phyloP scores from a whole-genome alignment of 2,113 vertebrate genomes.

The Vulpes vulpes region DNA sequence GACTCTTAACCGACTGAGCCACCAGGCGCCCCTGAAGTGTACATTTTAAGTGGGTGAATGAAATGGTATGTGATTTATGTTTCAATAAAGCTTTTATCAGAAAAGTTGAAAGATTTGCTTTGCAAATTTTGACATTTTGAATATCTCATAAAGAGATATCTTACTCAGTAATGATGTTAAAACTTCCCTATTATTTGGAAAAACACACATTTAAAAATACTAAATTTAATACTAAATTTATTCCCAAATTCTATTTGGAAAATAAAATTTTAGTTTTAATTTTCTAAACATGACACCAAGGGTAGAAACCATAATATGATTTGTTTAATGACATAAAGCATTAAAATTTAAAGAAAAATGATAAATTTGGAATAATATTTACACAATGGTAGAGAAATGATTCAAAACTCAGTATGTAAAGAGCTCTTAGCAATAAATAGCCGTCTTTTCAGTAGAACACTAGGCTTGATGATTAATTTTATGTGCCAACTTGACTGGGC shows the following conservation, averaged over 20 bases:
- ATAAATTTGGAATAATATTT: not conserved
- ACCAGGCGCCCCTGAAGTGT: not conserved
- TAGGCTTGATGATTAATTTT: not conserved
- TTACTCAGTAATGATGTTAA: slow-evolving; percentile 2
- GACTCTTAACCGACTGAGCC: not conserved
- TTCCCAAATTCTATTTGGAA: not conserved
- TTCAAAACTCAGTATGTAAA: not conserved
- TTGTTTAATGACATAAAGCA: not conserved
- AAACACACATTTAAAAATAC: not conserved
- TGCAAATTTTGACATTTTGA: slow-evolving; percentile 6
- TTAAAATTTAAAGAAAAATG: slow-evolving; percentile 39
- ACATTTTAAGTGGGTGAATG: not conserved
- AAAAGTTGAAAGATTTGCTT: not conserved
- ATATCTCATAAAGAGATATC: not conserved
- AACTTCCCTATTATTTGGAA: not conserved
- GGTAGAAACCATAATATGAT: not conserved
- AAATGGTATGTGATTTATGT: not conserved
- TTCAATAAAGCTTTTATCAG: not conserved
- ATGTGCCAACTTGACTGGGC: not conserved
- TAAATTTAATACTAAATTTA: not conserved
- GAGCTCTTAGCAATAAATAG: not conserved
- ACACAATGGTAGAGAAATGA: not conserved
- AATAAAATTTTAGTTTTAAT: no score
- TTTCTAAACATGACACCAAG: slow-evolving; percentile 12
- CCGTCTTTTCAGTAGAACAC: not conserved